phyloP scores from a whole-genome alignment of 1,140 invertebrate species.

The Drosophila chauvacae region DNA sequence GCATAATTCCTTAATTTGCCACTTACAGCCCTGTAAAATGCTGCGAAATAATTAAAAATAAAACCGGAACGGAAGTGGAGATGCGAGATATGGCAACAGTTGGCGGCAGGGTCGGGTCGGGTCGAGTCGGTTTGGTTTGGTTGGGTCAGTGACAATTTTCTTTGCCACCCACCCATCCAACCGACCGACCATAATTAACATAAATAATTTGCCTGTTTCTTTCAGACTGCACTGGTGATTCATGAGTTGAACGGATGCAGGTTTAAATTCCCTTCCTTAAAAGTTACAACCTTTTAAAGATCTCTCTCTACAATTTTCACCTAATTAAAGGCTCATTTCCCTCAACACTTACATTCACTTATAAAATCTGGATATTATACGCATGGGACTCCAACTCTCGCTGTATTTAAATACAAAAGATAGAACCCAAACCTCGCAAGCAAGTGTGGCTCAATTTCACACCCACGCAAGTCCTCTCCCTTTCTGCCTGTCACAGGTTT shows the following conservation, averaged over 20 bases:
- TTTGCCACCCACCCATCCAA: neutral
- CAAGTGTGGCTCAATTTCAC: constrained; percentile 10
- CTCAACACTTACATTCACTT: neutral
- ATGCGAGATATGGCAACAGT: constrained; percentile 10
- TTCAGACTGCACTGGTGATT: constrained; percentile 9
- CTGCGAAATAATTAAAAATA: constrained; percentile 17
- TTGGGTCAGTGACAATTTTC: constrained; percentile 11
- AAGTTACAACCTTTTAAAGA: neutral
- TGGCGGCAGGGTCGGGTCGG: constrained; percentile 6
- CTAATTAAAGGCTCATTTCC: neutral
- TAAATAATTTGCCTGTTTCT: constrained; percentile 19
- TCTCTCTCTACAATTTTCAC: neutral
- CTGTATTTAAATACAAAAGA: constrained; percentile 12
- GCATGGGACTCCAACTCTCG: neutral
- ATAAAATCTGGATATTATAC: constrained; percentile 4
- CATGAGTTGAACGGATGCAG: neutral
- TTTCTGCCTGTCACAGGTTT: neutral
- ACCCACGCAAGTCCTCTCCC: neutral
- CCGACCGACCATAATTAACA: constrained; percentile 11
- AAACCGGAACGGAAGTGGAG: constrained; percentile 6
- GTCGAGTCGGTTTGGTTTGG: neutral
- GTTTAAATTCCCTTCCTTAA: neutral
- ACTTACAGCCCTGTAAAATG: constrained; percentile 23
- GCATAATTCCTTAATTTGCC: constrained; percentile 23
- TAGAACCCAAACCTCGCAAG: neutral